Percentiles rank a stretch among this genome's conserved stretches.
Evolutionary conservation across 2,888 invertebrate species (phyloP).

Genomic region (Cataglyphis altisquamis): DNA sequence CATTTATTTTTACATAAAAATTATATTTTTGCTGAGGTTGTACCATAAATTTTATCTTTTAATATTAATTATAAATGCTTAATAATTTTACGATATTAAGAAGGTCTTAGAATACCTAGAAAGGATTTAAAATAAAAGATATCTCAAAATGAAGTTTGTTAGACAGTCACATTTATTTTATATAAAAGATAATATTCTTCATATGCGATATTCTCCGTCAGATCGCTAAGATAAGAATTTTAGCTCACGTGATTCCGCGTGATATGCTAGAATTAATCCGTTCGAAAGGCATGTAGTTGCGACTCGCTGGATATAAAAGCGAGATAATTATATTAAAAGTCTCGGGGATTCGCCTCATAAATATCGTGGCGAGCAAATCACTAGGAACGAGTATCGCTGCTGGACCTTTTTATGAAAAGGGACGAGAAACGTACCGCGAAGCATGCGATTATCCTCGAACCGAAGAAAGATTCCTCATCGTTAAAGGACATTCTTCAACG

Average conservation of each 20-base stretch:
- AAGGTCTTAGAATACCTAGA: not conserved
- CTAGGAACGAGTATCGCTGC: constrained; percentile 32
- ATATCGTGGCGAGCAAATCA: constrained; percentile 13
- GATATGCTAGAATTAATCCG: constrained; percentile 41
- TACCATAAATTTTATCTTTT: not conserved
- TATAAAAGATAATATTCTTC: not conserved
- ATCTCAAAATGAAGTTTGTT: constrained; percentile 25
- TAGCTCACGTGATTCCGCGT: constrained; percentile 20
- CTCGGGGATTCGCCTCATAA: not conserved
- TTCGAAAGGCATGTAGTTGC: constrained; percentile 18
- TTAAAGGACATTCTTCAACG: constrained; percentile 71
- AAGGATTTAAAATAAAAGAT: not conserved
- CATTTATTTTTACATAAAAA: not conserved
- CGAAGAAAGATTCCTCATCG: constrained; percentile 52
- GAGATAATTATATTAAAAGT: constrained; percentile 47
- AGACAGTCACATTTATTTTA: not conserved
- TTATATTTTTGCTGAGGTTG: not conserved
- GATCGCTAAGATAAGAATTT: constrained; percentile 9
- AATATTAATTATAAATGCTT: constrained; percentile 17
- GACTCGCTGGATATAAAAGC: constrained; percentile 35
- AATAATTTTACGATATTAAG: not conserved
- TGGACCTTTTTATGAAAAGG: constrained; percentile 25
- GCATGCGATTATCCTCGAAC: constrained; percentile 53
- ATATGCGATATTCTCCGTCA: not conserved
- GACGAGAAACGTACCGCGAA: constrained; percentile 25